phyloP scores from a whole-genome alignment of 2,113 vertebrate genomes.

The Macquaria ambigua region DNA sequence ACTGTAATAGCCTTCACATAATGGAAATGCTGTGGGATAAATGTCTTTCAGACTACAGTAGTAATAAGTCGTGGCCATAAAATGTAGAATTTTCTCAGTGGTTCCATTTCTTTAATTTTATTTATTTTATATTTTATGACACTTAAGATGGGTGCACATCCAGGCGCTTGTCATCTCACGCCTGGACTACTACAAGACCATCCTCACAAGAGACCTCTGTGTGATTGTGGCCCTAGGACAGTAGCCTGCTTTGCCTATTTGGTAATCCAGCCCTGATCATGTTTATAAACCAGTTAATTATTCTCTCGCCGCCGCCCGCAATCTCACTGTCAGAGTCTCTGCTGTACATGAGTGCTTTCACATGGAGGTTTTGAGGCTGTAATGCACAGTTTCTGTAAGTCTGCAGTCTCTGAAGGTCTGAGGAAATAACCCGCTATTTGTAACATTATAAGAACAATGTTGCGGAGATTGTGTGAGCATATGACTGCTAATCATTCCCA shows the following conservation, averaged over 20 bases:
- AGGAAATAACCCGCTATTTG: too few relatives aligned
- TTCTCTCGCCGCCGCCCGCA: too few relatives aligned
- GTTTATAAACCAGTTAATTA: too few relatives aligned
- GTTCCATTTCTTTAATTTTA: constrained; percentile 17
- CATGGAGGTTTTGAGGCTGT: too few relatives aligned
- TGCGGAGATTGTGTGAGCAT: neutral
- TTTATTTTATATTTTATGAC: constrained; percentile 29
- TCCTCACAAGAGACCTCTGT: neutral
- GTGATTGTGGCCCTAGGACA: too few relatives aligned
- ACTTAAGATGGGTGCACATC: constrained; percentile 18
- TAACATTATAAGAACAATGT: too few relatives aligned
- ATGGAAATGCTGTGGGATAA: constrained; percentile 49
- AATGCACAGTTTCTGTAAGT: too few relatives aligned
- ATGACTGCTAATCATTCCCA: neutral
- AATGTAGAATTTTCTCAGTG: constrained; percentile 17
- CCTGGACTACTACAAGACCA: neutral
- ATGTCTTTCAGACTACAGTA: constrained; percentile 27
- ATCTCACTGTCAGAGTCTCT: too few relatives aligned
- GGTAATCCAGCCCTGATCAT: too few relatives aligned
- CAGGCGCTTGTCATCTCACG: neutral
- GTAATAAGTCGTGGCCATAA: constrained; percentile 45
- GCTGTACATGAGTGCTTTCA: too few relatives aligned
- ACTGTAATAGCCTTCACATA: constrained; percentile 34
- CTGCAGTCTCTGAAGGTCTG: too few relatives aligned
- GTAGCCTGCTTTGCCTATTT: too few relatives aligned